Percentiles rank a stretch among this genome's conserved stretches.
These are phyloP conservation scores for Villa cingulata DNA, from an alignment of 2,888 invertebrate genomes.

Conservation along the genomic window DNA sequence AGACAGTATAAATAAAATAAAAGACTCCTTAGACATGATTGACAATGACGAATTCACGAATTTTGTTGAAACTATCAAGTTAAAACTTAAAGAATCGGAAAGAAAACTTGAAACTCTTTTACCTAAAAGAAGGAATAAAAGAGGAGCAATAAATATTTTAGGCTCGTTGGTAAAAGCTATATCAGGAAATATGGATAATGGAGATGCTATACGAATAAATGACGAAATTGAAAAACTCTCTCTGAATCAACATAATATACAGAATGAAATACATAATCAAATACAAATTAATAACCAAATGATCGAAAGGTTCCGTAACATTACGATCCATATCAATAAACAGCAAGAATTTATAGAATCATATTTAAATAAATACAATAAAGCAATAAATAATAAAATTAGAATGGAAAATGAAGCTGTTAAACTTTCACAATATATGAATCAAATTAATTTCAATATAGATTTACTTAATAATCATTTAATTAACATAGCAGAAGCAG, in stretches of 20 bases:
- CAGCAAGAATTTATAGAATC: constrained; percentile 7
- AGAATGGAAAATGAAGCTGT: constrained; percentile 1
- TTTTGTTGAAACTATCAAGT: too few species aligned
- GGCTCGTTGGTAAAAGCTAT: too few species aligned
- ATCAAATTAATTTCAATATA: constrained; percentile 10
- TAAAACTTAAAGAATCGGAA: too few species aligned
- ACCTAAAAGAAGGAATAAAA: too few species aligned
- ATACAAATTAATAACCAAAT: not conserved
- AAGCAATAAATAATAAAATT: constrained; percentile 1
- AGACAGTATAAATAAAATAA: not conserved
- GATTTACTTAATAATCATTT: constrained; percentile 8
- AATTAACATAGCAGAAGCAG: constrained; percentile 11
- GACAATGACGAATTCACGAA: too few species aligned
- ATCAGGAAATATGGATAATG: too few species aligned
- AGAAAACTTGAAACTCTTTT: too few species aligned
- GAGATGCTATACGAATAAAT: too few species aligned
- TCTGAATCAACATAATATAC: too few species aligned
- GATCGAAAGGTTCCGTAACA: constrained; percentile 1
- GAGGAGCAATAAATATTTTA: too few species aligned
- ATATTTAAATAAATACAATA: constrained; percentile 5
- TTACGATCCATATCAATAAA: constrained; percentile 2
- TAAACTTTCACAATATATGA: constrained; percentile 3
- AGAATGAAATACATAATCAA: too few species aligned
- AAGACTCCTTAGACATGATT: not conserved
- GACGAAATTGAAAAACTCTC: too few species aligned